phyloP scores from a whole-genome alignment of 2,797 vertebrate species.

The Okamejei kenojei region DNA sequence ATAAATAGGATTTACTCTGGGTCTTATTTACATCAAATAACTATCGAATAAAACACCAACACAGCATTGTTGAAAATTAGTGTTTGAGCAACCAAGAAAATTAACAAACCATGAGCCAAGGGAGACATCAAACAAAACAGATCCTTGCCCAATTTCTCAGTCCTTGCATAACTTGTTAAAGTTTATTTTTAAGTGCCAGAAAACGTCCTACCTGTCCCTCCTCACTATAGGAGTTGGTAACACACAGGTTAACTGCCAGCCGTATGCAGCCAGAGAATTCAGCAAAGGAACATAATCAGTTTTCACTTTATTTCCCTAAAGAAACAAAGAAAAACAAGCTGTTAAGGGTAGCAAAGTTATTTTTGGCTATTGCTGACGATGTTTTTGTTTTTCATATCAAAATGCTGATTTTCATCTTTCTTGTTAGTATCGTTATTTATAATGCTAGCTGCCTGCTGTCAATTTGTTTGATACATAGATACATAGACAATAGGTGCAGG shows the following conservation, averaged over 20 bases:
- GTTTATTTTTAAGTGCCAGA: not conserved
- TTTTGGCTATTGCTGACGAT: not conserved
- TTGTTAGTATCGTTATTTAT: not conserved
- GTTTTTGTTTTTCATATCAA: not conserved
- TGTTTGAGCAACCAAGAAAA: not conserved
- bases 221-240: conserved; percentile 85
- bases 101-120: not conserved
- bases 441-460: not conserved
- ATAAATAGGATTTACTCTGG: not conserved
- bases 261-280: conserved; percentile 81
- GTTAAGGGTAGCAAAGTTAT: conserved; percentile 40
- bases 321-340: conserved; percentile 44
- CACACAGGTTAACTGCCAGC: conserved; percentile 93
- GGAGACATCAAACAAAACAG: not conserved
- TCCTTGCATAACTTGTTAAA: not conserved
- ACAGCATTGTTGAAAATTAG: not conserved
- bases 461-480: not conserved
- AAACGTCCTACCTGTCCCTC: conserved; percentile 75
- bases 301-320: conserved; percentile 82
- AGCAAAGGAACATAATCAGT: conserved; percentile 89
- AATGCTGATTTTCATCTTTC: too few relatives aligned
- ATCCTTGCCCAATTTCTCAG: not conserved
- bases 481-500: too few relatives aligned
- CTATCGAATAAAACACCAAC: not conserved
- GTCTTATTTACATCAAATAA: not conserved